These are phyloP conservation scores for Agelas oroides DNA, from an alignment of 37 sponge, comb jelly and placozoan species.

Conservation along the genomic window DNA sequence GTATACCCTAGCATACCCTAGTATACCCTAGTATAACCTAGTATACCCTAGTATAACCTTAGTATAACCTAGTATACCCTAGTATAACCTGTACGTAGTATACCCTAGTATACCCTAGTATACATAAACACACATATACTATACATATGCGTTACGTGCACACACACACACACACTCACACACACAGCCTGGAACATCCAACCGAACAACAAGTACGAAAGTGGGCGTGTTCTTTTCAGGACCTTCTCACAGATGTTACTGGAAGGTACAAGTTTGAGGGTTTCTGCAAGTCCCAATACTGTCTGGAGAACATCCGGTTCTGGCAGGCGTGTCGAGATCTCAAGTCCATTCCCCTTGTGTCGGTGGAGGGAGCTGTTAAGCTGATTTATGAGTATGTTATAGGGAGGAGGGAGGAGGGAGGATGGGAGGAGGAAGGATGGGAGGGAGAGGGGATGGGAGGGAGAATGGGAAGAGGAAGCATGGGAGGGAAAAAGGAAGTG, in stretches of 20 bases:
- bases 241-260: slow-evolving; percentile 71
- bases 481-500: too few species aligned
- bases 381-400: slow-evolving; percentile 61
- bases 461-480: not conserved
- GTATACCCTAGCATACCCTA: too few species aligned
- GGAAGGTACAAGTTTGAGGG: slow-evolving; percentile 71
- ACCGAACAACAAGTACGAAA: slow-evolving; percentile 31
- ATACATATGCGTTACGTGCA: too few species aligned
- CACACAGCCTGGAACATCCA: slow-evolving; percentile 57
- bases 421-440: too few species aligned
- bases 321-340: slow-evolving; percentile 81
- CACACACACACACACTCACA: not conserved
- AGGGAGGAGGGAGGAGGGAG: too few species aligned
- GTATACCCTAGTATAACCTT: too few species aligned
- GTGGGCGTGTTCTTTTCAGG: slow-evolving; percentile 75
- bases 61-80: not conserved
- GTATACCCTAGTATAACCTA: too few species aligned
- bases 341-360: slow-evolving; percentile 53
- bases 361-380: slow-evolving; percentile 53
- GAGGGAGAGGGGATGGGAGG: not conserved
- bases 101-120: too few species aligned
- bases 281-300: slow-evolving; percentile 68
- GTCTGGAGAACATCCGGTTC: slow-evolving; percentile 79
- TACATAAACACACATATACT: too few species aligned
- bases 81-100: too few species aligned